phyloP scores from a whole-genome alignment of 1,140 invertebrate species.

The Drosophila chauvacae region DNA sequence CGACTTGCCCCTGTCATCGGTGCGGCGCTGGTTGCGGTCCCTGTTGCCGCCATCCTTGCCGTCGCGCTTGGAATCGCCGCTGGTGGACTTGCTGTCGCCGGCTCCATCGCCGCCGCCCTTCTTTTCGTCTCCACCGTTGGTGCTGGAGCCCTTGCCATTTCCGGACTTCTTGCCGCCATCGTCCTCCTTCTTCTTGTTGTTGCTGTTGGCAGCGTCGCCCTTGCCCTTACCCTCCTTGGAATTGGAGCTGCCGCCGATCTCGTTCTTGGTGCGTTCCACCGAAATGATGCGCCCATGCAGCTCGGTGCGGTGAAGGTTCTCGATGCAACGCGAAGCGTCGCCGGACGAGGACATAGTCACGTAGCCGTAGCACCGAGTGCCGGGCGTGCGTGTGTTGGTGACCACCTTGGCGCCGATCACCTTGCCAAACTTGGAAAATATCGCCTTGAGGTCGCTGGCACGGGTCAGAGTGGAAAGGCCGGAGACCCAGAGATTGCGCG shows the following conservation, averaged over 20 bases:
- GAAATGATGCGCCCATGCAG: constrained; percentile 96
- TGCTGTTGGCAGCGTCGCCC: constrained; percentile 21
- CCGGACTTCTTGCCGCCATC: constrained; percentile 59
- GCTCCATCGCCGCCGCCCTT: constrained; percentile 49
- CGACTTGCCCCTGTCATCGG: constrained; percentile 62
- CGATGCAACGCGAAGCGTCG: constrained; percentile 95
- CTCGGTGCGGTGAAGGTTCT: constrained; percentile 94
- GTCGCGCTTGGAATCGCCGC: constrained; percentile 55
- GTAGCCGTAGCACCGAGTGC: constrained; percentile 96
- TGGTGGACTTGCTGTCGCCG: constrained; percentile 26
- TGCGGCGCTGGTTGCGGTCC: constrained; percentile 41
- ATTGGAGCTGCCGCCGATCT: constrained; percentile 78
- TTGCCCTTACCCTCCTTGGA: constrained; percentile 54
- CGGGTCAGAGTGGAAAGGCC: constrained; percentile 94
- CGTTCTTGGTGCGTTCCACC: constrained; percentile 92
- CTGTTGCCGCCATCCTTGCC: constrained; percentile 57
- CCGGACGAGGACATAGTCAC: constrained; percentile 95
- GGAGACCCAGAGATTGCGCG: constrained; percentile 95
- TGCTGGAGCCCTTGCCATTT: constrained; percentile 34
- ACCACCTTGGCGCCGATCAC: constrained; percentile 98
- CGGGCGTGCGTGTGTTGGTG: constrained; percentile 95
- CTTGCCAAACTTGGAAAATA: constrained; percentile 97
- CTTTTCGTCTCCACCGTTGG: constrained; percentile 47
- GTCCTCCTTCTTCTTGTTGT: constrained; percentile 57
- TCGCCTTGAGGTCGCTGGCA: constrained; percentile 95